phyloP scores from a whole-genome alignment of 2,113 vertebrate genomes.

The Chaetops frenatus region DNA sequence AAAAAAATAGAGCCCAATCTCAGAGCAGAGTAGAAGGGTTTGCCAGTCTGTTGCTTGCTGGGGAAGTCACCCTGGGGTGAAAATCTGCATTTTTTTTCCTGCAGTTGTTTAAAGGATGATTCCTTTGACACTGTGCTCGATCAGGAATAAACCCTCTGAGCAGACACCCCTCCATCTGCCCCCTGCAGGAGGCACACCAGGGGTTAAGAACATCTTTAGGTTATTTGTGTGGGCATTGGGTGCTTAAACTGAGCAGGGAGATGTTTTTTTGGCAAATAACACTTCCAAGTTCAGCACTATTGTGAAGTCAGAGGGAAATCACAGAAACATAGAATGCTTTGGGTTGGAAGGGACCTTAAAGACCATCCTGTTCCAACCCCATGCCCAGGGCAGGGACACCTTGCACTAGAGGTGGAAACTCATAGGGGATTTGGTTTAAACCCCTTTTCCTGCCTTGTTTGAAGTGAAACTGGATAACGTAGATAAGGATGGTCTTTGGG shows the following conservation, averaged over 20 bases:
- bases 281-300: background rate
- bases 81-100: background rate
- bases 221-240: background rate
- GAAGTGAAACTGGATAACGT: background rate
- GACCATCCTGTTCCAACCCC: background rate
- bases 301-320: background rate
- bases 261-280: background rate
- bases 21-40: background rate
- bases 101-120: background rate
- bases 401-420: background rate
- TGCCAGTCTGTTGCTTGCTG: background rate
- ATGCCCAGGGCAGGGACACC: background rate
- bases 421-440: background rate
- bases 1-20: fast-evolving
- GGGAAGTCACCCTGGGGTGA: background rate
- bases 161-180: background rate
- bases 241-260: background rate
- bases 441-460: background rate
- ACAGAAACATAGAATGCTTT: background rate
- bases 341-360: background rate
- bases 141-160: background rate
- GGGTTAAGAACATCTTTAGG: background rate
- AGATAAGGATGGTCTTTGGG: background rate
- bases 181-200: background rate
- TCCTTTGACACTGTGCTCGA: background rate